Evolutionary conservation across 2,888 invertebrate species (phyloP).

Genomic region (Lapara coniferarum): DNA sequence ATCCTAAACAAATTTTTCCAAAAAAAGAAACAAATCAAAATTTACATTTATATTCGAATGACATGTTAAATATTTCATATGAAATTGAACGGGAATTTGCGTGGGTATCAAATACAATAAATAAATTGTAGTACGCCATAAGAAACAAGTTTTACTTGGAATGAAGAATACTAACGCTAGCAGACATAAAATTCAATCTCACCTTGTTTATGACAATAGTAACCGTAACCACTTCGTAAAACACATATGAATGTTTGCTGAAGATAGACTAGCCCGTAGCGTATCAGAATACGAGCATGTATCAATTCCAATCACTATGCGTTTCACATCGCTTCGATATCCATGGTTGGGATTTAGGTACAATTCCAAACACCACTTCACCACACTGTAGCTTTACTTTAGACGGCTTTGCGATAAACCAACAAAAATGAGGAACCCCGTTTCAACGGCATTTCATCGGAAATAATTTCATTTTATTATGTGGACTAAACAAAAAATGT

Average conservation of each 20-base stretch:
- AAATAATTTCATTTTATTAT: too few relatives aligned
- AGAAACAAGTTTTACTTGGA: constrained; percentile 6
- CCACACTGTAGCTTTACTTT: background rate
- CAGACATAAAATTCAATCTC: constrained; percentile 18
- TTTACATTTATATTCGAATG: too few relatives aligned
- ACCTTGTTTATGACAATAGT: constrained; percentile 15
- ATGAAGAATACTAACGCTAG: constrained; percentile 1
- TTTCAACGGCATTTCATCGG: too few relatives aligned
- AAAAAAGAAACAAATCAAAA: too few relatives aligned
- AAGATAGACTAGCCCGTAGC: constrained; percentile 3
- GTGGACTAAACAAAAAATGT: too few relatives aligned
- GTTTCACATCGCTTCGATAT: constrained; percentile 2
- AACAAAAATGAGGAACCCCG: too few relatives aligned
- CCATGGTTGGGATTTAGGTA: background rate
- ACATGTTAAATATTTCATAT: too few relatives aligned
- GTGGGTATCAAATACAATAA: constrained; percentile 29
- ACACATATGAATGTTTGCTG: constrained; percentile 8
- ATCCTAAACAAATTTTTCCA: too few relatives aligned
- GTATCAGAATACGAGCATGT: background rate
- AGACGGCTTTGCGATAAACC: background rate
- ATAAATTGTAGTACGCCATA: background rate
- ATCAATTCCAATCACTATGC: background rate
- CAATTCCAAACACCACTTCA: background rate
- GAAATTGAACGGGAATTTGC: constrained; percentile 32
- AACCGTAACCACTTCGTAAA: constrained; percentile 21